Evolutionary conservation across 2,888 invertebrate species (phyloP), one percentile per base, ranked within the genome.

Genomic region (Zhengitettix transpicula): DNA sequence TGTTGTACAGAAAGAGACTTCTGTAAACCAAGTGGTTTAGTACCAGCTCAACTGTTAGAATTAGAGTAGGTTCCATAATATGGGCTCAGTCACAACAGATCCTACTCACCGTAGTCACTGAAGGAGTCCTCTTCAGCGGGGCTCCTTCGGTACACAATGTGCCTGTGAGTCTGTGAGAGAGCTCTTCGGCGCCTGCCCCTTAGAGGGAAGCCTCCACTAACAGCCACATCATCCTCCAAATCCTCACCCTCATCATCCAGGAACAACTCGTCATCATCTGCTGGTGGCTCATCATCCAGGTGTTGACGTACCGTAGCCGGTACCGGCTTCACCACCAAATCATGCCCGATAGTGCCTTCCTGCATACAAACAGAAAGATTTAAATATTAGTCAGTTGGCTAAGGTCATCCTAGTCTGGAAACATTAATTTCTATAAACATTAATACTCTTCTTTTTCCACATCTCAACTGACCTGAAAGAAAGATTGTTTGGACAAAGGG

Each of bases 301-400:
- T 67, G 66, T 52, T 67, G 68, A 42, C 71, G 78, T 68, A 91
- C 78, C 63, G 86, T 81, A 67, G 83, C 77, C 55, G 93, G 92
- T 64, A 93, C 77, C 63, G 94, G 92, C 67, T 88, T 82, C 71
- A 95, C 89, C 67, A 94, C 88, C 70, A 92, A 75, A 68, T 91
- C 87, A 72, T 88, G 83, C 64, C 94, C 94, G 66, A 95, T 90
- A 67, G 91, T 91, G 66, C 94, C 94, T 75, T 94, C 91, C 93
- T 94, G 78, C 63, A 47, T 5, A 47, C 47, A 47, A 47, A 47
- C n/a, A 47, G 47, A 47, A 7, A n/a, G 12, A 12, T 7, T 2
- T 7, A 47, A 47, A 47, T 47, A 47, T n/a, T 47, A 28, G 28
- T 7, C 28, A n/a, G n/a, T n/a, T n/a, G n/a, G n/a, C n/a, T n/a